Evolutionary conservation across 2,888 invertebrate species (phyloP).

Genomic region (Brassicogethes aeneus): DNA sequence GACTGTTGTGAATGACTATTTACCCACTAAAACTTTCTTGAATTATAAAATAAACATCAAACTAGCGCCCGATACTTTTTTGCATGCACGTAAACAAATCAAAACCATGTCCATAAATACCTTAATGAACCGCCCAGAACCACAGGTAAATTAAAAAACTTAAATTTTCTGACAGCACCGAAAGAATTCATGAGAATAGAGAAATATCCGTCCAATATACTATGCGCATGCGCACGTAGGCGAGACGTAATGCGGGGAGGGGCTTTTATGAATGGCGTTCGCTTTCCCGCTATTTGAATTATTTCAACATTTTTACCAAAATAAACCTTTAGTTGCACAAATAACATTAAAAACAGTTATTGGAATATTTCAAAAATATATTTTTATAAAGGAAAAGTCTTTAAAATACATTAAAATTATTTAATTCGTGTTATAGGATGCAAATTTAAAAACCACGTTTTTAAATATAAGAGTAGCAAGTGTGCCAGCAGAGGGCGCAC

Average conservation of each 20-base stretch:
- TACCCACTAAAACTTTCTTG: neutral
- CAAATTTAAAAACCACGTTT: no score
- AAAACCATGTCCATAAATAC: constrained; percentile 23
- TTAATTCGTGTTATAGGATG: no score
- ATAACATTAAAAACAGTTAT: no score
- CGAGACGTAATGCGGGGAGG: constrained; percentile 12
- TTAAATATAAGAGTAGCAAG: no score
- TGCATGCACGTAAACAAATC: constrained; percentile 14
- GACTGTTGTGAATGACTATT: constrained; percentile 17
- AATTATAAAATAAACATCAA: constrained; percentile 15
- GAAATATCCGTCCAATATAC: constrained; percentile 25
- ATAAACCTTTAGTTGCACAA: no score
- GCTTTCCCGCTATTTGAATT: constrained; percentile 12
- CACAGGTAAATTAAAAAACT: constrained; percentile 21
- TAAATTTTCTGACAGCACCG: constrained; percentile 30
- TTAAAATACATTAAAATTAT: no score
- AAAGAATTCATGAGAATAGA: constrained; percentile 24
- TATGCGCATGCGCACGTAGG: constrained; percentile 23
- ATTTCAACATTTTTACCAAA: no score
- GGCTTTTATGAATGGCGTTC: constrained; percentile 16
- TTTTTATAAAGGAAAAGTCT: no score
- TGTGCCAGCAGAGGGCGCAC: no score
- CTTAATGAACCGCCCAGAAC: constrained; percentile 15
- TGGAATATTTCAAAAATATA: no score
- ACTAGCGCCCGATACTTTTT: neutral